A percentile compares a stretch with the other conserved stretches of the same genome.
Conservation (phyloP, 1,140 invertebrate species). For the Mercenaria mercenaria region DNA sequence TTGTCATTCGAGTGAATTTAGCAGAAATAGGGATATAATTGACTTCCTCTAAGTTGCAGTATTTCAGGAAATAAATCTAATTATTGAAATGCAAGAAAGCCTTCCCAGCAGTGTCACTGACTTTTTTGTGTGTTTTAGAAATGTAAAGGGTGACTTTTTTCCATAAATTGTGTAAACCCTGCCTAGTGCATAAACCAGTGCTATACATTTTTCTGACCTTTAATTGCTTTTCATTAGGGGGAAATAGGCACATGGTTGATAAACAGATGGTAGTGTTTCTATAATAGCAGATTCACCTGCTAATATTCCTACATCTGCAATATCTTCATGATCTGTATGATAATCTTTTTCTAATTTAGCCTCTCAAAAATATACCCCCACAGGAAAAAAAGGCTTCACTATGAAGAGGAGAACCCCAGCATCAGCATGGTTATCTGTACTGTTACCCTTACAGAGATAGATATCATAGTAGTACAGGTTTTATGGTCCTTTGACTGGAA, state of each 20-base stretch:
- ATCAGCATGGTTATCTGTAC: neutral
- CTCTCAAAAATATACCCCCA: too few relatives aligned
- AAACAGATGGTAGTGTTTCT: too few relatives aligned
- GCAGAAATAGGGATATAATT: neutral
- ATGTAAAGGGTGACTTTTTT: too few relatives aligned
- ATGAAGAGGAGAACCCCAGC: neutral
- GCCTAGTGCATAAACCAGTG: too few relatives aligned
- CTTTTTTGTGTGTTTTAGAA: neutral
- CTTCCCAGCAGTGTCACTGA: neutral
- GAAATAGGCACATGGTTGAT: too few relatives aligned
- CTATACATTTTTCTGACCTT: too few relatives aligned
- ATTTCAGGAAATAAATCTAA: slow-evolving; percentile 3
- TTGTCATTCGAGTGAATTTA: neutral
- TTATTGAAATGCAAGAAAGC: neutral
- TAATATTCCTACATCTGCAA: too few relatives aligned
- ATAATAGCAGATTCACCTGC: too few relatives aligned
- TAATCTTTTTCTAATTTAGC: too few relatives aligned
- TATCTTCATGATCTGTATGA: too few relatives aligned
- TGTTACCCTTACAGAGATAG: neutral
- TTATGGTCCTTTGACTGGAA: neutral
- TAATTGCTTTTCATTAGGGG: too few relatives aligned
- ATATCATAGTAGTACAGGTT: neutral
- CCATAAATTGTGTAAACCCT: too few relatives aligned
- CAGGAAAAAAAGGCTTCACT: neutral
- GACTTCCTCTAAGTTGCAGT: neutral